Evolutionary conservation across 2,113 vertebrate species (phyloP).

Genomic region (Cololabis saira): DNA sequence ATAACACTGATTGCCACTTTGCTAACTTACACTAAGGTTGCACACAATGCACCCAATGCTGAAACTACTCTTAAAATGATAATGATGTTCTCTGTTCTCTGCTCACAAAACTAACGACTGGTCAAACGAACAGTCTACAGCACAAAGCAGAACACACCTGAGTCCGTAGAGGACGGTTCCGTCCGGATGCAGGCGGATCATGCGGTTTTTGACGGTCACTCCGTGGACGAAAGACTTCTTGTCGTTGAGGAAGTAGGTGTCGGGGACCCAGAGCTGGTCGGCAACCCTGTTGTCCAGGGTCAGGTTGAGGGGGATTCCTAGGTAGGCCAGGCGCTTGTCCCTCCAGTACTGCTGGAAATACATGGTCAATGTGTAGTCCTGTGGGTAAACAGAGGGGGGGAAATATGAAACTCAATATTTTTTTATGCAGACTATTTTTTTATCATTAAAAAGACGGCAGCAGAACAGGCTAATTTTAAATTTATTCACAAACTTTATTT

Average conservation of each 20-base stretch:
- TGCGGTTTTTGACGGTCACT: constrained; percentile 94
- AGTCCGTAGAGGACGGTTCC: constrained; percentile 95
- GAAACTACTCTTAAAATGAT: no score
- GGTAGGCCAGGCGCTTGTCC: constrained; percentile 93
- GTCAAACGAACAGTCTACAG: not conserved
- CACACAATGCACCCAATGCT: no score
- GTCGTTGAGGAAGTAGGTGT: constrained; percentile 97
- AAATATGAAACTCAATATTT: not conserved
- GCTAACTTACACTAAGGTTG: no score
- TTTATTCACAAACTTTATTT: no score
- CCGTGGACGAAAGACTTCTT: constrained; percentile 98
- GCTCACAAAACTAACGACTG: not conserved
- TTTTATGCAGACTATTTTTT: not conserved
- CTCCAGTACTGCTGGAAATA: constrained; percentile 98
- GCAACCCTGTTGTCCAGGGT: constrained; percentile 95
- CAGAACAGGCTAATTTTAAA: no score
- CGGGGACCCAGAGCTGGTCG: constrained; percentile 96
- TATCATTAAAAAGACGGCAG: not conserved
- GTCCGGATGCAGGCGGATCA: constrained; percentile 95
- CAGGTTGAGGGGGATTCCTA: constrained; percentile 94
- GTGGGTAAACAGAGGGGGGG: constrained; percentile 22
- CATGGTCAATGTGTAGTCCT: constrained; percentile 98
- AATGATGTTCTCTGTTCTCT: no score
- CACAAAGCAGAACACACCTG: constrained; percentile 80
- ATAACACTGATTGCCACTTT: no score